Base-by-base conservation (phyloP, 2,888 invertebrate genomes). In the Macaria notata region DNA sequence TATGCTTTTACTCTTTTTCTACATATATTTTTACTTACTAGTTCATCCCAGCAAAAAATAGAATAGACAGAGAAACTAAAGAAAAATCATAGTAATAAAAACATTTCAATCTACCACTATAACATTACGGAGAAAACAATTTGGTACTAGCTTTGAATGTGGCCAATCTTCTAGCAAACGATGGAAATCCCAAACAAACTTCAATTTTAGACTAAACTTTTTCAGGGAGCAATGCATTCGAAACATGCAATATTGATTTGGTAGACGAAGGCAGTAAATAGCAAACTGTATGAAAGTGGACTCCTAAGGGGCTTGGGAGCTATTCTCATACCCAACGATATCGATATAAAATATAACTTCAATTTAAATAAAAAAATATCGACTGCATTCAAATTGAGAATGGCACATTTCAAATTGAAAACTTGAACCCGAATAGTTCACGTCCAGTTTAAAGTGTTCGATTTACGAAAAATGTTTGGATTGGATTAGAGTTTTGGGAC, bases 171-270 rank as follows among this genome's bases (percentile, higher is more conserved):
- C 19, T 1, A 19, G 19, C 19, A 19, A 19, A 19, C 19, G 19
- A 2, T 36, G 4, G 33, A 7, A 36, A 36, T 36, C 4, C 57
- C 58, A 55, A 58, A 62, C 56, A 63, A 71, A 74, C 71, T 76
- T 73, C 69, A 71, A 50, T 78, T 78, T 72, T 66, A 61, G 71
- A 70, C 70, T 71, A 76, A 79, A 73, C 68, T 69, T 71, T 76
- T 72, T 69, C 68, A 69, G 69, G 70, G 65, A 65, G 72, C 74
- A 65, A 69, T 79, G 79, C 86, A 82, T 80, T 81, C 78, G 81
- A 79, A 78, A 79, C 78, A 75, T 75, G 76, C 77, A 72, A 76
- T 86, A 87, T 88, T 86, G 88, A 88, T 88, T 88, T 73, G 79
- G 70, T 70, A 79, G 77, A 75, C 79, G 77, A 76, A 75, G 75